Evolutionary conservation across 2,113 vertebrate genomes (phyloP).

Genomic region (Gadus macrocephalus): DNA sequence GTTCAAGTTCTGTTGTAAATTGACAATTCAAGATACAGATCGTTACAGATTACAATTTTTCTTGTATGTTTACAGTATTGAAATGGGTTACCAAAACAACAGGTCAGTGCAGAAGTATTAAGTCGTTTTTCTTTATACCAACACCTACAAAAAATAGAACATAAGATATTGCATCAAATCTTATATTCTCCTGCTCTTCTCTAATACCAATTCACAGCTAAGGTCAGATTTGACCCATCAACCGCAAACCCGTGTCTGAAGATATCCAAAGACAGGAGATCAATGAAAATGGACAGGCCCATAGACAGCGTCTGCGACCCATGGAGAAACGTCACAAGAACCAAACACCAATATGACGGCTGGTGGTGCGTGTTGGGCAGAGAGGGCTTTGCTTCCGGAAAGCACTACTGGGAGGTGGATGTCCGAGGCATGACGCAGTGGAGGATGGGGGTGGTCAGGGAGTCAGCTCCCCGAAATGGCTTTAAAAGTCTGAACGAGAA

Average conservation of each 20-base stretch:
- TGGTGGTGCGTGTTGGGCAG: slow-evolving; percentile 52
- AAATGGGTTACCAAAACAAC: slow-evolving; percentile 19
- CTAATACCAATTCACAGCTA: slow-evolving; percentile 47
- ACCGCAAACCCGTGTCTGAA: slow-evolving; percentile 49
- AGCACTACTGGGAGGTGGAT: slow-evolving; percentile 65
- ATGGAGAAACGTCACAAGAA: slow-evolving; percentile 18
- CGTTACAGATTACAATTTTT: neutral
- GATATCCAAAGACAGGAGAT: slow-evolving; percentile 68
- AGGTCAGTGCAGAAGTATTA: slow-evolving; percentile 20
- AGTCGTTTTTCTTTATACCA: neutral
- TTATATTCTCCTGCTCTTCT: slow-evolving; percentile 1
- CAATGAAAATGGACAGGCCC: slow-evolving; percentile 35
- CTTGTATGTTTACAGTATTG: slow-evolving; percentile 24
- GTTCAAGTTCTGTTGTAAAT: neutral
- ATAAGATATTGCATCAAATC: neutral
- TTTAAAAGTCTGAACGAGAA: slow-evolving; percentile 29
- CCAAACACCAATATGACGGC: slow-evolving; percentile 14
- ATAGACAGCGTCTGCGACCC: slow-evolving; percentile 49
- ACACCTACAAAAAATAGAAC: neutral
- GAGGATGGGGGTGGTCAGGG: slow-evolving; percentile 74
- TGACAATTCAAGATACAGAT: neutral
- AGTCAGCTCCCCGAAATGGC: slow-evolving; percentile 64
- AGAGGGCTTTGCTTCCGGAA: slow-evolving; percentile 49
- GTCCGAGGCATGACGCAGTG: slow-evolving; percentile 61
- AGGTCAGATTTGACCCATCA: slow-evolving; percentile 52